A percentile compares a stretch with the other conserved stretches of the same genome.
Conservation (phyloP, 2,888 invertebrate species). For the Clistopyga incitator region DNA sequence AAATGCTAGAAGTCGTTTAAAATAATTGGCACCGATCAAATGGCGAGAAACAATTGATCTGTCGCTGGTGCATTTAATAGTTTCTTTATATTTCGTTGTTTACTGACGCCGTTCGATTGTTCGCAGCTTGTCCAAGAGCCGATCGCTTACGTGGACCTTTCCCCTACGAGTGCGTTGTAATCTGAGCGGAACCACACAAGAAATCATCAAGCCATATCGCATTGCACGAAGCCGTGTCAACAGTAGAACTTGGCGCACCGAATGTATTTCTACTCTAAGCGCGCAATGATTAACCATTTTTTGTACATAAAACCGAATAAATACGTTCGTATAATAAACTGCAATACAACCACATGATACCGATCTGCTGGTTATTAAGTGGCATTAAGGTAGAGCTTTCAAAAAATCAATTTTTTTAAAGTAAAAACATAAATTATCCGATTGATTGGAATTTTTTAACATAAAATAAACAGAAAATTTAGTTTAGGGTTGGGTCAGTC, state of each 20-base stretch:
- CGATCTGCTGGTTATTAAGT: neutral
- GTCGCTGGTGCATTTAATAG: neutral
- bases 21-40: neutral
- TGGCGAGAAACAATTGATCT: too few species aligned
- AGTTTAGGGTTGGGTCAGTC: too few species aligned
- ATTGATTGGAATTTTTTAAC: too few species aligned
- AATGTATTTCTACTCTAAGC: slow-evolving; percentile 43
- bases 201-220: slow-evolving; percentile 8
- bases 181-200: slow-evolving; percentile 83
- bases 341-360: slow-evolving; percentile 25
- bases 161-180: slow-evolving; percentile 90
- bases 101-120: slow-evolving; percentile 62
- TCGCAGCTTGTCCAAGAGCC: slow-evolving; percentile 88
- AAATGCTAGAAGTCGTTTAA: neutral
- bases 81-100: neutral
- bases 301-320: slow-evolving; percentile 64
- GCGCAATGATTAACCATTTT: slow-evolving; percentile 36
- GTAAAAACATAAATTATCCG: too few species aligned
- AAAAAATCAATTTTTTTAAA: too few species aligned
- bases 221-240: slow-evolving; percentile 30
- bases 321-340: slow-evolving; percentile 42
- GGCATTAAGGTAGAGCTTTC: too few species aligned
- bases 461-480: too few species aligned
- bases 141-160: slow-evolving; percentile 85
- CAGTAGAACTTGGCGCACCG: slow-evolving; percentile 33